A percentile compares a stretch with the other conserved stretches of the same genome.
These are phyloP conservation scores for Papilio polytes DNA, from an alignment of 1,140 invertebrate genomes.

Conservation along the genomic window DNA sequence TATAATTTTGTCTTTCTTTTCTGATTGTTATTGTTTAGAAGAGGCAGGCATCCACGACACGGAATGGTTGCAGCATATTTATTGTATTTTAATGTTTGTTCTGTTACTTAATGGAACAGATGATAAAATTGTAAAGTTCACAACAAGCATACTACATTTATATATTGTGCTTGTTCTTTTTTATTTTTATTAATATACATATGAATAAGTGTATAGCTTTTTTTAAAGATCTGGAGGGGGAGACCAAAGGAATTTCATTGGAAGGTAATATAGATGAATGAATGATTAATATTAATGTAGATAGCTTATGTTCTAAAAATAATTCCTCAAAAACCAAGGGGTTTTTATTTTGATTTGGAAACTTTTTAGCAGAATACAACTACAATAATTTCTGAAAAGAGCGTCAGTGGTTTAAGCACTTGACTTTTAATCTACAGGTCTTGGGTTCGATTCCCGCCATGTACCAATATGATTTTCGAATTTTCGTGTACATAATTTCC, in stretches of 20 bases:
- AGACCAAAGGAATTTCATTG: background rate
- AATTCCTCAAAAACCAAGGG: background rate
- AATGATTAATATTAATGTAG: background rate
- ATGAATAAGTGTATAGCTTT: slow-evolving; percentile 18
- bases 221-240: background rate
- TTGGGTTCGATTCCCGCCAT: no score
- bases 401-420: no score
- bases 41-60: background rate
- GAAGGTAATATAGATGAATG: background rate
- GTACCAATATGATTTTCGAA: no score
- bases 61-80: slow-evolving; percentile 17
- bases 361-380: no score
- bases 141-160: slow-evolving; percentile 26
- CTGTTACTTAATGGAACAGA: slow-evolving; percentile 7
- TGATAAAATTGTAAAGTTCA: slow-evolving; percentile 22
- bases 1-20: background rate
- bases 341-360: background rate
- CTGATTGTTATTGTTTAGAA: slow-evolving; percentile 13
- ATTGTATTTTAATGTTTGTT: slow-evolving; percentile 15
- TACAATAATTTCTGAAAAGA: no score
- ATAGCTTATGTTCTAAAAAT: background rate
- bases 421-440: no score
- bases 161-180: slow-evolving; percentile 17
- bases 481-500: no score
- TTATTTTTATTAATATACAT: slow-evolving; percentile 26